These are phyloP conservation scores for Pseudobourletiella spinata DNA, from an alignment of 1,140 invertebrate species.

Conservation along the genomic window DNA sequence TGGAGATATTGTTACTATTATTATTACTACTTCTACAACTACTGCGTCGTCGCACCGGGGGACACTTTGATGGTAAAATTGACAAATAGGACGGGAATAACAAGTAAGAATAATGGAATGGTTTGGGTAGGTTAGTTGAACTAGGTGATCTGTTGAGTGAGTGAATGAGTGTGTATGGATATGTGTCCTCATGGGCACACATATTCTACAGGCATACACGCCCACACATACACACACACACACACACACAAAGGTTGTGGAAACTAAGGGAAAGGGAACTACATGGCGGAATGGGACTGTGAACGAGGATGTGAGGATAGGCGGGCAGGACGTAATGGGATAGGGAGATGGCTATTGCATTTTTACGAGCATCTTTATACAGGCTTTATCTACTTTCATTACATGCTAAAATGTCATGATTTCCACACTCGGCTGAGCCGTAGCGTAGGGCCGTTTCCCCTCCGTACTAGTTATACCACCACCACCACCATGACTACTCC, in stretches of 20 bases:
- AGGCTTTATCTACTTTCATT: slow-evolving; percentile 26
- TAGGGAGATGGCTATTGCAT: slow-evolving; percentile 22
- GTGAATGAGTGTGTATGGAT: background rate
- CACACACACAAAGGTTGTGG: background rate
- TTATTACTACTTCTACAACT: too few species aligned
- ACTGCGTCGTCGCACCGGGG: too few species aligned
- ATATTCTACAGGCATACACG: too few species aligned
- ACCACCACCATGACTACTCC: too few species aligned
- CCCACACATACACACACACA: too few species aligned
- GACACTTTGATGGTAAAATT: slow-evolving; percentile 12
- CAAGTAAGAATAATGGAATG: slow-evolving; percentile 12
- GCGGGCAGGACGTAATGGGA: slow-evolving; percentile 2
- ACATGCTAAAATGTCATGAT: slow-evolving; percentile 26
- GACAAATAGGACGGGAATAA: slow-evolving; percentile 16
- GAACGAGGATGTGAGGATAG: background rate
- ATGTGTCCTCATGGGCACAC: too few species aligned
- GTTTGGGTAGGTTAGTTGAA: slow-evolving; percentile 5
- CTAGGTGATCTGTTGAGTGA: background rate
- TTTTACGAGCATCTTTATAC: slow-evolving; percentile 23
- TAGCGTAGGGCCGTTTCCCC: too few species aligned
- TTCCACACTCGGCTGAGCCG: too few species aligned
- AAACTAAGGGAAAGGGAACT: background rate
- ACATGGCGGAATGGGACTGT: background rate
- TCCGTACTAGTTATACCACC: background rate
- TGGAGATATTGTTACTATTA: background rate